These are phyloP conservation scores for Menidia beryllina DNA, from an alignment of 2,113 vertebrate species.

Conservation along the genomic window DNA sequence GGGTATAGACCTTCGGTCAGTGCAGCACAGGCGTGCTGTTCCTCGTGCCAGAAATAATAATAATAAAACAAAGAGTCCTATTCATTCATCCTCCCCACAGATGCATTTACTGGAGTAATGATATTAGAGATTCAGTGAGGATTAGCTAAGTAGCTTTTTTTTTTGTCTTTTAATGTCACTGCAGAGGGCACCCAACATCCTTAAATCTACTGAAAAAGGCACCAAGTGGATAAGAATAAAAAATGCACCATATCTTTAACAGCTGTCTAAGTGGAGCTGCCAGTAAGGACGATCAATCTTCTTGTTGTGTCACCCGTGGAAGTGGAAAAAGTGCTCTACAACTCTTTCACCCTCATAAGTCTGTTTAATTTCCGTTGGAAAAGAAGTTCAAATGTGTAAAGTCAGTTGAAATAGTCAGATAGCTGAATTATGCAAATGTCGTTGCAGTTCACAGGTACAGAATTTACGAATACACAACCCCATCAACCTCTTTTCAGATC, in stretches of 20 bases:
- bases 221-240: slow-evolving; percentile 47
- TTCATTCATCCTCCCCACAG: slow-evolving; percentile 75
- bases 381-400: neutral
- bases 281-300: slow-evolving; percentile 21
- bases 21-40: slow-evolving; percentile 68
- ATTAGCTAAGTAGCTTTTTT: slow-evolving; percentile 70
- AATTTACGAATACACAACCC: slow-evolving; percentile 42
- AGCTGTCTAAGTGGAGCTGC: slow-evolving; percentile 25
- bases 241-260: slow-evolving; percentile 41
- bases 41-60: slow-evolving; percentile 84
- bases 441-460: neutral
- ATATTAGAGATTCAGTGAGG: slow-evolving; percentile 78
- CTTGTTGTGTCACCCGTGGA: slow-evolving; percentile 39
- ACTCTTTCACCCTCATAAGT: neutral
- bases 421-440: slow-evolving; percentile 1
- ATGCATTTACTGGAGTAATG: slow-evolving; percentile 78
- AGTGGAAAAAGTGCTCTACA: neutral
- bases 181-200: slow-evolving; percentile 62
- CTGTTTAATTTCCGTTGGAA: neutral
- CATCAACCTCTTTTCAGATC: neutral
- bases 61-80: slow-evolving; percentile 83
- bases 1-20: slow-evolving; percentile 82
- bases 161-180: slow-evolving; percentile 63
- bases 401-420: slow-evolving; percentile 4
- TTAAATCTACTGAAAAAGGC: slow-evolving; percentile 63